Evolutionary conservation across 2,888 invertebrate genomes (phyloP).

Genomic region (Chrysotoxum bicinctum): DNA sequence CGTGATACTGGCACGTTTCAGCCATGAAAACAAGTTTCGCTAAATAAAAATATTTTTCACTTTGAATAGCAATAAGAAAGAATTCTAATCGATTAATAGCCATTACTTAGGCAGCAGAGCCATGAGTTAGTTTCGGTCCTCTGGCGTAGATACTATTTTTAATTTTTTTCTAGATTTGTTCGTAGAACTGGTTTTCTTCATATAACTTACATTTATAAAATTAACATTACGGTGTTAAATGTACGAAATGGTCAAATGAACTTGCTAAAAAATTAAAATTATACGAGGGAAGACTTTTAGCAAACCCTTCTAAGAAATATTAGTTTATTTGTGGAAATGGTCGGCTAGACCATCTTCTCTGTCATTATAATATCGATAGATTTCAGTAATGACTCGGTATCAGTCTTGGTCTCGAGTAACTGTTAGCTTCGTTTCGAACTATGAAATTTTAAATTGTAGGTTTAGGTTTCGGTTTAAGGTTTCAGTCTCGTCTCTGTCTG

Average conservation of each 20-base stretch:
- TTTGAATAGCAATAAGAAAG: not conserved
- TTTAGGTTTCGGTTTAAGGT: too few relatives aligned
- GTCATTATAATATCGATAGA: too few relatives aligned
- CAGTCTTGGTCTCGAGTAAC: too few relatives aligned
- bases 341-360: too few relatives aligned
- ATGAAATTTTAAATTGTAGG: too few relatives aligned
- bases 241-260: not conserved
- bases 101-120: not conserved
- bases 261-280: too few relatives aligned
- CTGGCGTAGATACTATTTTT: not conserved
- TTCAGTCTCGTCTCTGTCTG: too few relatives aligned
- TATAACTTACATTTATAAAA: not conserved
- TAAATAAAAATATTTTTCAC: not conserved
- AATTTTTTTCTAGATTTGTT: not conserved
- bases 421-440: too few relatives aligned
- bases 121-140: not conserved
- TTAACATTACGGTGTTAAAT: not conserved
- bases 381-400: too few relatives aligned
- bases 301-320: too few relatives aligned
- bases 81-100: not conserved
- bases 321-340: too few relatives aligned
- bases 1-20: conserved; percentile 22
- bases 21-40: conserved; percentile 25
- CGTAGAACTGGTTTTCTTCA: not conserved
- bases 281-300: too few relatives aligned